Evolutionary conservation across 2,797 vertebrate genomes (phyloP).

Genomic region (Pitangus sulphuratus): DNA sequence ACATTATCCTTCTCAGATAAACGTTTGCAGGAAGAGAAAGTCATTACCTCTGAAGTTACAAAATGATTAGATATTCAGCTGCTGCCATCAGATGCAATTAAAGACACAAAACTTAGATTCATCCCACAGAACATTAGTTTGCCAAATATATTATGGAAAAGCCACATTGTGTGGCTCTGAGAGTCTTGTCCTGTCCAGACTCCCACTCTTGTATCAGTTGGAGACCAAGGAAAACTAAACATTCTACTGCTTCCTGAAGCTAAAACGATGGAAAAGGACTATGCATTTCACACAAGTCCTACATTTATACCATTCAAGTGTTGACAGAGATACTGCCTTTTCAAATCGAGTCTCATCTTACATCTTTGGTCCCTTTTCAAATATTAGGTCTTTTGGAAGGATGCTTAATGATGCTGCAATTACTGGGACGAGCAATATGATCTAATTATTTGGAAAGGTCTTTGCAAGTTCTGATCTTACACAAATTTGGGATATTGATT

Average conservation of each 20-base stretch:
- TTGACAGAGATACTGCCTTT: not conserved
- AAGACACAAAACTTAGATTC: slow-evolving; percentile 2
- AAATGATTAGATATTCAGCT: slow-evolving; percentile 69
- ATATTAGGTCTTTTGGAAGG: not conserved
- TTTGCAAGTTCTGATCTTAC: not conserved
- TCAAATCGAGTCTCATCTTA: not conserved
- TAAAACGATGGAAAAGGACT: not conserved
- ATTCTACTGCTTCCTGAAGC: not conserved
- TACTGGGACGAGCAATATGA: not conserved
- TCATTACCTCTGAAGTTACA: slow-evolving; percentile 64
- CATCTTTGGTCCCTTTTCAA: not conserved
- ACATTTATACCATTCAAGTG: not conserved
- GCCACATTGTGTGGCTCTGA: not conserved
- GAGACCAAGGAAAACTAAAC: not conserved
- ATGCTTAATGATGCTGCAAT: not conserved
- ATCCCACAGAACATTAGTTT: not conserved
- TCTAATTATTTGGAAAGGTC: not conserved
- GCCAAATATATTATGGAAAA: slow-evolving; percentile 24
- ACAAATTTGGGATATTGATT: not conserved
- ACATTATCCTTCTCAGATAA: slow-evolving; percentile 44
- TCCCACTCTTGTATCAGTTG: not conserved
- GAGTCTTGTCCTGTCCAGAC: not conserved
- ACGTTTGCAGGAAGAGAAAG: slow-evolving; percentile 63
- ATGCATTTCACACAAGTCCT: not conserved
- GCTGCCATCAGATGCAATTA: slow-evolving; percentile 52